phyloP scores from a whole-genome alignment of 2,113 vertebrate genomes.

The Crotalus viridis region DNA sequence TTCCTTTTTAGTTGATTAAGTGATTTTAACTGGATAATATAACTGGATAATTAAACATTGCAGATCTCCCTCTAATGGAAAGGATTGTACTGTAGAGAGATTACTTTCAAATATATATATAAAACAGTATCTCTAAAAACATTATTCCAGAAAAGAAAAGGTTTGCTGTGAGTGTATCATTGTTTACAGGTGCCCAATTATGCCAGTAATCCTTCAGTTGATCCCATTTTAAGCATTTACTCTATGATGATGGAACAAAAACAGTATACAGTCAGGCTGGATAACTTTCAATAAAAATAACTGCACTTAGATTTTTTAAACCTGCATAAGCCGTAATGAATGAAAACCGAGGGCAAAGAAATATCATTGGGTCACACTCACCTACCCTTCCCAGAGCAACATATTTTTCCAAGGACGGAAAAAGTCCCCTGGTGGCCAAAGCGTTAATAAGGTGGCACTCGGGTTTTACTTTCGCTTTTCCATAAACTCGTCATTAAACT shows the following conservation, averaged over 20 bases:
- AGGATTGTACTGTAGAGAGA: background rate
- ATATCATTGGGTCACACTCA: background rate
- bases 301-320: background rate
- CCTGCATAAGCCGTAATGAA: background rate
- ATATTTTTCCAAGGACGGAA: background rate
- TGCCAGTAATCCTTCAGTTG: background rate
- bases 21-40: background rate
- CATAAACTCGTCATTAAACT: constrained; percentile 24
- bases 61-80: background rate
- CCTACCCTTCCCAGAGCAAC: background rate
- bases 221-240: background rate
- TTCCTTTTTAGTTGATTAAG: background rate
- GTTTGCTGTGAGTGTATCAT: background rate
- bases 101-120: background rate
- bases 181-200: background rate
- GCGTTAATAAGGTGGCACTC: background rate
- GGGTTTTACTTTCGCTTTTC: constrained; percentile 44
- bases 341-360: background rate
- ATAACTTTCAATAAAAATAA: background rate
- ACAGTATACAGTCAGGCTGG: background rate
- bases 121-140: background rate
- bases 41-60: background rate
- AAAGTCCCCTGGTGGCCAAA: background rate
- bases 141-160: background rate
- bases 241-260: background rate